phyloP scores from a whole-genome alignment of 2,888 invertebrate genomes.

The Zele albiditarsus region DNA sequence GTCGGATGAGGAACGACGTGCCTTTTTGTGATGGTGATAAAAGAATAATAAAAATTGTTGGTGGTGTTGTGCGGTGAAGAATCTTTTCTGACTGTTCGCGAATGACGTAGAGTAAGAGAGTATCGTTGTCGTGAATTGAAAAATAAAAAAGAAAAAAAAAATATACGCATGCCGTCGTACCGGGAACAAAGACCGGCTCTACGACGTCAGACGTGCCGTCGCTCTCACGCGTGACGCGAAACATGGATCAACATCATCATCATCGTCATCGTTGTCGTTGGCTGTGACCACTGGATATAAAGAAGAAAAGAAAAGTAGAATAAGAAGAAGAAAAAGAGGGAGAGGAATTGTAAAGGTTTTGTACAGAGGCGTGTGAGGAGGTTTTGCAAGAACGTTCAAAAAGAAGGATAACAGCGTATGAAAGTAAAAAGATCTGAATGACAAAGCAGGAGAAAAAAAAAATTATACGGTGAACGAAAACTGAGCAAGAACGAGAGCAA shows the following conservation, averaged over 20 bases:
- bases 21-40: slow-evolving; percentile 40
- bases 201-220: slow-evolving; percentile 27
- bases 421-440: slow-evolving; percentile 22
- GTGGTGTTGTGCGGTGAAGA: slow-evolving; percentile 30
- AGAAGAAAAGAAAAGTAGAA: not conserved
- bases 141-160: not conserved
- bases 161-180: slow-evolving; percentile 1
- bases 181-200: slow-evolving; percentile 29
- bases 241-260: slow-evolving; percentile 31
- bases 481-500: slow-evolving; percentile 6
- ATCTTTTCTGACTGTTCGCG: not conserved
- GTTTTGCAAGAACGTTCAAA: not conserved
- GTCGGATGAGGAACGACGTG: slow-evolving; percentile 39
- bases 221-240: slow-evolving; percentile 30
- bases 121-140: slow-evolving; percentile 11
- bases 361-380: slow-evolving; percentile 1
- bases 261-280: slow-evolving; percentile 25
- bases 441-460: not conserved
- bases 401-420: not conserved
- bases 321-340: not conserved
- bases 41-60: slow-evolving; percentile 27
- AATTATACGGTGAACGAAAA: not conserved
- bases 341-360: not conserved
- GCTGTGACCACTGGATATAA: slow-evolving; percentile 20
- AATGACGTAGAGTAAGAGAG: not conserved